Evolutionary conservation across 1,140 invertebrate species (phyloP).

Genomic region (Diachasmimorpha longicaudata): DNA sequence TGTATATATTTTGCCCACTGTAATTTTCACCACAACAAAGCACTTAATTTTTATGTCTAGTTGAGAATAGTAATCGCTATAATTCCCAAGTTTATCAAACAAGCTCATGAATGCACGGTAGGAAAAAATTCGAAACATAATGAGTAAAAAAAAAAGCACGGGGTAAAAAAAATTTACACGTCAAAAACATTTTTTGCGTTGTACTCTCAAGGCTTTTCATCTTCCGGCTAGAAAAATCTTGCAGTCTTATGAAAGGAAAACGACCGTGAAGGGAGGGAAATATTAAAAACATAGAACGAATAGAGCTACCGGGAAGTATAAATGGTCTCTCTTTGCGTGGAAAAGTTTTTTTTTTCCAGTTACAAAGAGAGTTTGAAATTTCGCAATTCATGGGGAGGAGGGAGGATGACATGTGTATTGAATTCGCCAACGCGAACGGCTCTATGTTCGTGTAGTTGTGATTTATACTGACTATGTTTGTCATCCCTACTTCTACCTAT

Average conservation of each 20-base stretch:
- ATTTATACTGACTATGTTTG: background rate
- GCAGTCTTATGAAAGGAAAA: background rate
- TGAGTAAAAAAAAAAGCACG: background rate
- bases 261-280: background rate
- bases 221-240: constrained; percentile 4
- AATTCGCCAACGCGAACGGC: background rate
- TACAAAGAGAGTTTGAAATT: background rate
- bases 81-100: background rate
- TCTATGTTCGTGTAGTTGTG: background rate
- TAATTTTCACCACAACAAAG: background rate
- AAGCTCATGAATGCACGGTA: background rate
- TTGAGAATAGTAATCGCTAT: background rate
- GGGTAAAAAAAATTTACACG: background rate
- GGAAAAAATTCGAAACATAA: background rate
- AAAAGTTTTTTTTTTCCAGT: background rate
- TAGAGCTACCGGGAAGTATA: background rate
- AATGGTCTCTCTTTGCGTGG: background rate
- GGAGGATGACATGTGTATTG: background rate
- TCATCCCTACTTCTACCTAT: background rate
- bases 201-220: background rate
- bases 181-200: background rate
- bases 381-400: background rate
- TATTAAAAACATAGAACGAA: background rate
- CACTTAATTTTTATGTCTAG: background rate
- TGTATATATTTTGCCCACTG: background rate